Conservation (phyloP, 2,113 vertebrate species). For the Synchiropus splendidus region DNA sequence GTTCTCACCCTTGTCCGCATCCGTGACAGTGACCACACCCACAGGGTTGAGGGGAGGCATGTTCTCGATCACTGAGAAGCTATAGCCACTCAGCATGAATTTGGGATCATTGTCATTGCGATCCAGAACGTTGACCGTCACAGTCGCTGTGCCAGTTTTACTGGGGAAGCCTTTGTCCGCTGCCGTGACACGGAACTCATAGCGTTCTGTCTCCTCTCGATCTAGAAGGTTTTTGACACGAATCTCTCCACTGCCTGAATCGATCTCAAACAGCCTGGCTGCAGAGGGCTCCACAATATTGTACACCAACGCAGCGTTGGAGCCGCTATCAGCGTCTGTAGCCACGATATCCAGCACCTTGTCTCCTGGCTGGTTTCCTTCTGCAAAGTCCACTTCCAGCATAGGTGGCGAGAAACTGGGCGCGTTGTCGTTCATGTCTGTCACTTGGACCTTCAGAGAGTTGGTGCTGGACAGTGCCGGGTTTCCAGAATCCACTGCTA, state of each 20-base stretch:
- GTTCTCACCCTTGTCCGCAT: conserved; percentile 88
- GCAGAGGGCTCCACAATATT: conserved; percentile 72
- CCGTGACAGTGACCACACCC: conserved; percentile 90
- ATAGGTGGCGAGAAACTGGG: conserved; percentile 79
- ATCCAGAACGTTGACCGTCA: conserved; percentile 83
- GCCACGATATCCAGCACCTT: conserved; percentile 79
- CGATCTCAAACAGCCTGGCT: conserved; percentile 79
- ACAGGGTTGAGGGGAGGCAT: conserved; percentile 88
- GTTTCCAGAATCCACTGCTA: conserved; percentile 92
- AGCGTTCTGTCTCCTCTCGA: conserved; percentile 80
- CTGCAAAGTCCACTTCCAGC: conserved; percentile 80
- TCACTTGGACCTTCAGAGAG: conserved; percentile 89
- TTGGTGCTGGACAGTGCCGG: conserved; percentile 94
- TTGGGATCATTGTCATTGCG: conserved; percentile 96
- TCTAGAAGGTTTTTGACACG: conserved; percentile 82
- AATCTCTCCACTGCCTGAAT: conserved; percentile 77
- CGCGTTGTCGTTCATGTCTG: conserved; percentile 88
- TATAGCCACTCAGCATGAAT: conserved; percentile 92
- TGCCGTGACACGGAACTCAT: conserved; percentile 82
- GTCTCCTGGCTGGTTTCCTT: conserved; percentile 84
- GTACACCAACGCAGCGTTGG: conserved; percentile 83
- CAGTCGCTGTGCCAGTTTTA: conserved; percentile 85
- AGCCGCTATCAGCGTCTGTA: conserved; percentile 83
- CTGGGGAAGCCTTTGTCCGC: conserved; percentile 87
- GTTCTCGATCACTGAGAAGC: conserved; percentile 94